Conservation (phyloP, 2,888 invertebrate genomes). For the Leptopilina syphax region DNA sequence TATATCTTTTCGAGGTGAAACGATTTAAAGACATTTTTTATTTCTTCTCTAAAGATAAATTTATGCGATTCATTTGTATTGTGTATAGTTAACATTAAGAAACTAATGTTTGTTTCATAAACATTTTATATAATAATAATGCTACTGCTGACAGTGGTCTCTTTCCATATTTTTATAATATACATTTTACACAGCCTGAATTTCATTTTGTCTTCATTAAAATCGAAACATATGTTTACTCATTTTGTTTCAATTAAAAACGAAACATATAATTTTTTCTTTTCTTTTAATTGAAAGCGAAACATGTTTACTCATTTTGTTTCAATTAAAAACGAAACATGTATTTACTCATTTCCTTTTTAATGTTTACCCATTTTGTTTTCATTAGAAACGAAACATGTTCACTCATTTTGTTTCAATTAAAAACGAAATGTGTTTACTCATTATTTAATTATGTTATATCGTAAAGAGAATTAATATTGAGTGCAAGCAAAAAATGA, state of each 20-base stretch:
- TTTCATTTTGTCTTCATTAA: not conserved
- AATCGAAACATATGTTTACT: not conserved
- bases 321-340: not conserved
- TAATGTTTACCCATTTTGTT: too few species aligned
- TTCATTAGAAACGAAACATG: not conserved
- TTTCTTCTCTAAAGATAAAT: too few species aligned
- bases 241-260: not conserved
- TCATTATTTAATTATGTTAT: slow-evolving; percentile 53
- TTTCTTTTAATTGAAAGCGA: not conserved
- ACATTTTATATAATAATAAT: too few species aligned
- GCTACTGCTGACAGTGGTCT: too few species aligned
- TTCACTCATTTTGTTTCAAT: too few species aligned
- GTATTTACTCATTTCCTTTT: too few species aligned
- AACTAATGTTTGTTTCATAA: too few species aligned
- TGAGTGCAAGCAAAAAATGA: slow-evolving; percentile 83
- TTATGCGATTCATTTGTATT: too few species aligned
- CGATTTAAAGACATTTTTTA: too few species aligned
- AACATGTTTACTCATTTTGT: too few species aligned
- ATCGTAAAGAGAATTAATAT: slow-evolving; percentile 79
- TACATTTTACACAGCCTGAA: slow-evolving; percentile 21
- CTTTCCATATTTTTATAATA: slow-evolving; percentile 9
- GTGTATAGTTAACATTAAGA: too few species aligned
- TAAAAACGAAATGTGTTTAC: not conserved
- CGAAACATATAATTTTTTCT: not conserved
- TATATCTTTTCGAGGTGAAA: too few species aligned